These are phyloP conservation scores for Amphilophus citrinellus DNA, from an alignment of 2,113 vertebrate species.

Conservation along the genomic window DNA sequence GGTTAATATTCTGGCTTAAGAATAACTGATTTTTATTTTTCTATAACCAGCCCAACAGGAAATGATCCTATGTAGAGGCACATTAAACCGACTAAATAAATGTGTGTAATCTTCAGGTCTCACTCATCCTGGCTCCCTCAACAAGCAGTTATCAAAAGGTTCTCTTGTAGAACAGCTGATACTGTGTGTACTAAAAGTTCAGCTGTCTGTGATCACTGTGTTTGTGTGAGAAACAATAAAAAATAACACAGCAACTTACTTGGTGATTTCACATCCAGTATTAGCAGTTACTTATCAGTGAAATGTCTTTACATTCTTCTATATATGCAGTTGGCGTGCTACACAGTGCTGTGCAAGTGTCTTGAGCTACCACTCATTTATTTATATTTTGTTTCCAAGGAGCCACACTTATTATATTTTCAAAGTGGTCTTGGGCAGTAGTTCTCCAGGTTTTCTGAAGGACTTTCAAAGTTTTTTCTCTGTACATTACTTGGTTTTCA, in stretches of 20 bases:
- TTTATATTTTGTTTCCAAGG: neutral
- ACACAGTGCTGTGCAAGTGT: neutral
- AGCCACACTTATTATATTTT: neutral
- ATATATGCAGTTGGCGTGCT: neutral
- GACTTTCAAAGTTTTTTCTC: neutral
- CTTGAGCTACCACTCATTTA: neutral
- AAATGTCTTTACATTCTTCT: neutral
- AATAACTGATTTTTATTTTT: neutral
- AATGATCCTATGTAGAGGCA: neutral
- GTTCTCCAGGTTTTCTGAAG: neutral
- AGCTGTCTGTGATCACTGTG: neutral
- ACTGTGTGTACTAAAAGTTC: neutral
- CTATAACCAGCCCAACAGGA: neutral
- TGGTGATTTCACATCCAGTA: neutral
- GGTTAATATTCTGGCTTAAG: neutral
- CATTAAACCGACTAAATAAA: neutral
- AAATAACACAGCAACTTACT: neutral
- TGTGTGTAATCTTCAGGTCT: neutral
- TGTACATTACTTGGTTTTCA: neutral
- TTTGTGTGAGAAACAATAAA: slow-evolving; percentile 11
- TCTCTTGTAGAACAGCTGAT: neutral
- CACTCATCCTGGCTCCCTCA: neutral
- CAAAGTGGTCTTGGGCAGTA: neutral
- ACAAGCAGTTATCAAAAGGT: neutral
- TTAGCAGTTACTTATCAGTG: neutral